phyloP scores from a whole-genome alignment of 92 coral and sea anemone species.

The Hydrozoanthus gracilis region DNA sequence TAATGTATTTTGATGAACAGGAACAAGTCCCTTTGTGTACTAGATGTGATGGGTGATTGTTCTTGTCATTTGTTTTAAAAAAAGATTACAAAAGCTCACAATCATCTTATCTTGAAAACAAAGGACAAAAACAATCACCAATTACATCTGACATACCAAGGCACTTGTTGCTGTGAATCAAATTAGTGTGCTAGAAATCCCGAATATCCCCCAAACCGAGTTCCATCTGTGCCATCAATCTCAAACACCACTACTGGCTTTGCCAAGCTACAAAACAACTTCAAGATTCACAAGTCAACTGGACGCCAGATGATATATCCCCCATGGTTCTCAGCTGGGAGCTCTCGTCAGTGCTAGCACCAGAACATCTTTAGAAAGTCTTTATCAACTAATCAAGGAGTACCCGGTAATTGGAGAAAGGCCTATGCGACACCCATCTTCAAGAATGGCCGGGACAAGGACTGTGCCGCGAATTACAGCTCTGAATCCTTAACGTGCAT shows the following conservation, averaged over 20 bases:
- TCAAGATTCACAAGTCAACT: constrained; percentile 13
- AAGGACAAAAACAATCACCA: no score
- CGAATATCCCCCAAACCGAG: constrained; percentile 8
- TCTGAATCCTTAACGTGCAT: constrained; percentile 24
- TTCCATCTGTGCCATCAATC: constrained; percentile 13
- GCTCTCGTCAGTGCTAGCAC: constrained; percentile 36
- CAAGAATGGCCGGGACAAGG: constrained; percentile 19
- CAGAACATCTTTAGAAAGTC: constrained; percentile 25
- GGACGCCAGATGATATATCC: constrained; percentile 28
- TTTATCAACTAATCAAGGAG: constrained; percentile 19
- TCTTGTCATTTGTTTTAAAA: no score
- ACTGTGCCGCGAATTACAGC: constrained; percentile 28
- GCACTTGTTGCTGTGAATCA: no score
- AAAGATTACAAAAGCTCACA: no score
- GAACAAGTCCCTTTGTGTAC: no score
- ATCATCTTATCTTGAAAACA: no score
- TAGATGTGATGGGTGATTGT: no score
- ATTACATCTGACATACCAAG: no score
- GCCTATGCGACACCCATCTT: constrained; percentile 19
- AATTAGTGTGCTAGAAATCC: no score
- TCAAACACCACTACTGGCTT: constrained; percentile 24
- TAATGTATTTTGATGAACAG: no score
- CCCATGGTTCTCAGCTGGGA: constrained; percentile 33
- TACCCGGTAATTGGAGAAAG: constrained; percentile 22
- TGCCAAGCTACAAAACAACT: constrained; percentile 20